Base-by-base conservation (phyloP, 2,113 vertebrate species). In the Taxidea taxus region DNA sequence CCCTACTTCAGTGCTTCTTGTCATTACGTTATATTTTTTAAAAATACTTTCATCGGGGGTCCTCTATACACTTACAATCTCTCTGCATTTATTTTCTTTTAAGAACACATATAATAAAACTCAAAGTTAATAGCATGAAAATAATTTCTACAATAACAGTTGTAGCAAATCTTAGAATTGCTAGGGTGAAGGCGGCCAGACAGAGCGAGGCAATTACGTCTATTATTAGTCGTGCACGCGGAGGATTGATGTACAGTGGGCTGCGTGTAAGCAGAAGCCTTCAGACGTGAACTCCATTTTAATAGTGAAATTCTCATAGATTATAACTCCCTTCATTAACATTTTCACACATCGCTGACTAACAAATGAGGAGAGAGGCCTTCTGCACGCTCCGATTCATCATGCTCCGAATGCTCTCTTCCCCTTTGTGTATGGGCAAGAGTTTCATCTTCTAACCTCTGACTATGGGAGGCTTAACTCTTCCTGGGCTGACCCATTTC, bases 281-380 rank as follows among this genome's bases (percentile, higher is more conserved):
- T 80, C 56, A 88, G 99, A 99, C 99, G 99, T 99, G 99, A 99
- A 98, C 98, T 83, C 98, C 99, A 99, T 99, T 99, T 98, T 99
- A 99, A 99, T 99, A 90, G 98, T 98, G 98, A 99, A 99, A 99
- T 99, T 99, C 99, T 99, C 94, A 97, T 98, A 98, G 99, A 99
- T 99, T 99, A 99, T 99, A 99, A 99, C 99, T 99, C 98, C 99
- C 99, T 99, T 99, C 99, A 99, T 99, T 99, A 99, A 99, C 99
- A 99, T 99, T 99, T 99, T 99, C 99, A 99, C 99, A 99, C 99
- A 99, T 98, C 98, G 99, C 99, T 99, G 99, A 98, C 99, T 99
- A 99, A 99, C 99, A 99, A 99, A 99, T 99, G 99, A 99, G 99
- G 99, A 99, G 99, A 99, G 99, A 99, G 99, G 99, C 99, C 99